Percentiles rank a stretch among this genome's conserved stretches.
Evolutionary conservation across 2,888 invertebrate species (phyloP).

Genomic region (Phoronis australis): DNA sequence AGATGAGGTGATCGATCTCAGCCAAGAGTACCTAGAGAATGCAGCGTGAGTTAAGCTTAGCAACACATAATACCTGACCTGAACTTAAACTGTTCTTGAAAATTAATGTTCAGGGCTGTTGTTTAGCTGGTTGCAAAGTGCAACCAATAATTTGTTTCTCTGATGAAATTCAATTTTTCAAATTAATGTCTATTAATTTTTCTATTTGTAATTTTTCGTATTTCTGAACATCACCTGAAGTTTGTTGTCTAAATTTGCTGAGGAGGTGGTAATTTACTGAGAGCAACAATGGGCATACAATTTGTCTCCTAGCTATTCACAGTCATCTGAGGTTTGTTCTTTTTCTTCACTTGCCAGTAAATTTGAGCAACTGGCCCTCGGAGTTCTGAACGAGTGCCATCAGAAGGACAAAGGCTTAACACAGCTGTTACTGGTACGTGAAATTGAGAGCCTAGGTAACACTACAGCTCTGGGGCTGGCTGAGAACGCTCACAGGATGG

Average conservation of each 20-base stretch:
- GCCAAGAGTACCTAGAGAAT: slow-evolving; percentile 29
- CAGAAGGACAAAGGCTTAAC: slow-evolving; percentile 34
- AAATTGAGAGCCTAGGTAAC: slow-evolving; percentile 33
- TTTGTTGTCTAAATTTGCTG: background rate
- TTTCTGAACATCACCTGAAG: background rate
- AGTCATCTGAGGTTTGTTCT: background rate
- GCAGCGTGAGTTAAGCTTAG: slow-evolving; percentile 30
- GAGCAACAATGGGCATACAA: no score
- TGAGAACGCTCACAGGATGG: slow-evolving; percentile 41
- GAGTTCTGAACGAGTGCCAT: slow-evolving; percentile 45
- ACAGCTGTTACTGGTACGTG: slow-evolving; percentile 37
- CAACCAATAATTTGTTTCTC: no score
- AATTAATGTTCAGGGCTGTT: no score
- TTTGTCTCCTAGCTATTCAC: background rate
- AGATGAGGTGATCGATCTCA: slow-evolving; percentile 45
- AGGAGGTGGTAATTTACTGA: no score
- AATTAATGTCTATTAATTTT: no score
- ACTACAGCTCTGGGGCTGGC: slow-evolving; percentile 43
- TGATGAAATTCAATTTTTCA: no score
- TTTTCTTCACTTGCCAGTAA: slow-evolving; percentile 30
- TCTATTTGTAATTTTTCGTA: no score
- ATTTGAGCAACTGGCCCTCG: slow-evolving; percentile 41
- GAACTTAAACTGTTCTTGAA: no score
- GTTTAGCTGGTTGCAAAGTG: no score
- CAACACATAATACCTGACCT: no score